phyloP scores from a whole-genome alignment of 2,797 vertebrate genomes.

The Pseudochromis fuscus region DNA sequence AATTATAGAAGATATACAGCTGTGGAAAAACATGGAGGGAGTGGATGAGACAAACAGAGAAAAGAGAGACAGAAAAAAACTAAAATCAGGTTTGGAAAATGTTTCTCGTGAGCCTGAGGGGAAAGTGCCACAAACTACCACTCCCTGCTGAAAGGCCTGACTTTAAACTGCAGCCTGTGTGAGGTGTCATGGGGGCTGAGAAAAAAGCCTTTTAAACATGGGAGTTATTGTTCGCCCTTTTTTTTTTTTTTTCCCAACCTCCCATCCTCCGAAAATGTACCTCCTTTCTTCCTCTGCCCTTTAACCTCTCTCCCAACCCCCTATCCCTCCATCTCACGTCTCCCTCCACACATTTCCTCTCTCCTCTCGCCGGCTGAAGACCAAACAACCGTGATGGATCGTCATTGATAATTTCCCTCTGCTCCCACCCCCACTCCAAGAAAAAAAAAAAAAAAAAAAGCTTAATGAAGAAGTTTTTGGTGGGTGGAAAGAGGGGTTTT shows the following conservation, averaged over 20 bases:
- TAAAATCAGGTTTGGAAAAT: conserved; percentile 36
- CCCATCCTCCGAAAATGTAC: conserved; percentile 89
- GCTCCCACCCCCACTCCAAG: too few species aligned
- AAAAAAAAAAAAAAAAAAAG: conserved; percentile 56
- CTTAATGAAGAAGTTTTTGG: conserved; percentile 86
- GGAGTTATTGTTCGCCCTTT: conserved; percentile 83
- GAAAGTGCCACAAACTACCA: conserved; percentile 49
- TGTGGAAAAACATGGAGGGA: background rate
- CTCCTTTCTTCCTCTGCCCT: conserved; percentile 89
- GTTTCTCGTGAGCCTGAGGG: conserved; percentile 56
- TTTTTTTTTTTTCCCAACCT: conserved; percentile 78
- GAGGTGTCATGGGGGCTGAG: conserved; percentile 73
- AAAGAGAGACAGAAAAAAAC: conserved; percentile 2
- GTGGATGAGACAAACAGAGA: background rate
- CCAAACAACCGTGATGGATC: conserved; percentile 86
- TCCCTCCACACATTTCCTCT: conserved; percentile 70
- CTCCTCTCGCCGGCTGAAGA: conserved; percentile 69
- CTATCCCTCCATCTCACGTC: conserved; percentile 74
- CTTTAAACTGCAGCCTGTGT: conserved; percentile 69
- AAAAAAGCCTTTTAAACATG: conserved; percentile 81
- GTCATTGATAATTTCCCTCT: conserved; percentile 91
- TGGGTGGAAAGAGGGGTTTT: conserved; percentile 57
- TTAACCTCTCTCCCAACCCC: conserved; percentile 86
- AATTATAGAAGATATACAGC: background rate
- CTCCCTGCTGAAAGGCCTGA: conserved; percentile 60